Evolutionary conservation across 2,888 invertebrate genomes (phyloP).

Genomic region (Meteorus cinctellus): DNA sequence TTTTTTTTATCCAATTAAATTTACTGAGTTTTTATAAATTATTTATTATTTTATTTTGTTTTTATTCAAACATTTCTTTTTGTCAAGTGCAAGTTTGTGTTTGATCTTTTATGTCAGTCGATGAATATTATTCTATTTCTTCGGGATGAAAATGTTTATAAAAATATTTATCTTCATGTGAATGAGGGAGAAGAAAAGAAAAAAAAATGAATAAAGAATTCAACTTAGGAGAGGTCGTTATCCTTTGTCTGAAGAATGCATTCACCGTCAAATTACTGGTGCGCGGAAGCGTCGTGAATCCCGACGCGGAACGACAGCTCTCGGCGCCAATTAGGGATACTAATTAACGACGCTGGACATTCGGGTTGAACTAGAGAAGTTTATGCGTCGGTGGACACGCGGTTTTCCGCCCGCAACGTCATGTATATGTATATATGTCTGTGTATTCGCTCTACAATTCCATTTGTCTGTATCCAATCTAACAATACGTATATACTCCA

Average conservation of each 20-base stretch:
- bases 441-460: neutral
- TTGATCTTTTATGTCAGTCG: too few relatives aligned
- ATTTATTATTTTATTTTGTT: too few relatives aligned
- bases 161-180: neutral
- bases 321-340: constrained; percentile 45
- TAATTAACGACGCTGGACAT: constrained; percentile 45
- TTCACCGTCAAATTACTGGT: constrained; percentile 38
- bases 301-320: constrained; percentile 39
- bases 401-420: constrained; percentile 33
- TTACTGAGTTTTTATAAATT: too few relatives aligned
- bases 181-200: too few relatives aligned
- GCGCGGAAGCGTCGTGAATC: constrained; percentile 40
- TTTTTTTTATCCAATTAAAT: neutral
- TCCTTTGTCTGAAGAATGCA: constrained; percentile 37
- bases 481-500: neutral
- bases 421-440: constrained; percentile 19
- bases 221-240: constrained; percentile 26
- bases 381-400: constrained; percentile 44
- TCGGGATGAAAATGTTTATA: neutral
- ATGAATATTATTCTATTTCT: too few relatives aligned
- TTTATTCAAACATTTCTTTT: too few relatives aligned
- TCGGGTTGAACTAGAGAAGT: constrained; percentile 35
- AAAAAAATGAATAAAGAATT: constrained; percentile 21
- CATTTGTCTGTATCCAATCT: neutral
- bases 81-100: too few relatives aligned